Evolutionary conservation across 1,140 invertebrate genomes (phyloP), one percentile per base, ranked within the genome.

Genomic region (Portunus trituberculatus): DNA sequence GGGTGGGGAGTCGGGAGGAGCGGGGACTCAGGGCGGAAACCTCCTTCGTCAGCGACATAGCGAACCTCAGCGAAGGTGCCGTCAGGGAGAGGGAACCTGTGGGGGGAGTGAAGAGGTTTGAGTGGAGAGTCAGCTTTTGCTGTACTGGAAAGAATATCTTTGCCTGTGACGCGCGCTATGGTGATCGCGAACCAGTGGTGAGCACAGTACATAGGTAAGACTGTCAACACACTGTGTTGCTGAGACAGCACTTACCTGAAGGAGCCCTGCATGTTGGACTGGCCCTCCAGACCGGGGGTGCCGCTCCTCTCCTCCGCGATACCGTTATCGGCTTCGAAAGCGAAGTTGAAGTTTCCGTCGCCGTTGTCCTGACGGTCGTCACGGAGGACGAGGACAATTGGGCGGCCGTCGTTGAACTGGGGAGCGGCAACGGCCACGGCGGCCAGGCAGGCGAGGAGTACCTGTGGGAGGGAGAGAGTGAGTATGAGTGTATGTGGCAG

Each of bases 271-370:
- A 91, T 91, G 90, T 76, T 76, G 52, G n/a, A 20, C 59, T 91
- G 90, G 14, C 90, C 90, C 90, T 31, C 12, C 31, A 46, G 28
- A 10, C 90, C 90, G 14, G 25, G 6, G 52, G 3, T 32, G 90
- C 90, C 90, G 16, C 14, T 4, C 7, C 52, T 67, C 52, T 91
- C n/a, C 29, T 76, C 28, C 29, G 4, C n/a, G 90, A 91, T 91
- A 29, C 90, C 90, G 90, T 91, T 67, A 28, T 91, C 90, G 12
- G 90, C 29, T 48, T 91, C 52, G 4, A 91, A n/a, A 32, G 90
- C 90, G 14, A 76, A 91, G 90, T 91, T 91, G 52, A 91, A 91
- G 90, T 91, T 91, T 52, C 52, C 90, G 29, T 67, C 90, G 12
- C 90, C 90, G 20, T 76, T 20, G 59, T 91, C 46, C 90, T 31